Evolutionary conservation across 2,113 vertebrate genomes (phyloP).

Genomic region (Scomber japonicus): DNA sequence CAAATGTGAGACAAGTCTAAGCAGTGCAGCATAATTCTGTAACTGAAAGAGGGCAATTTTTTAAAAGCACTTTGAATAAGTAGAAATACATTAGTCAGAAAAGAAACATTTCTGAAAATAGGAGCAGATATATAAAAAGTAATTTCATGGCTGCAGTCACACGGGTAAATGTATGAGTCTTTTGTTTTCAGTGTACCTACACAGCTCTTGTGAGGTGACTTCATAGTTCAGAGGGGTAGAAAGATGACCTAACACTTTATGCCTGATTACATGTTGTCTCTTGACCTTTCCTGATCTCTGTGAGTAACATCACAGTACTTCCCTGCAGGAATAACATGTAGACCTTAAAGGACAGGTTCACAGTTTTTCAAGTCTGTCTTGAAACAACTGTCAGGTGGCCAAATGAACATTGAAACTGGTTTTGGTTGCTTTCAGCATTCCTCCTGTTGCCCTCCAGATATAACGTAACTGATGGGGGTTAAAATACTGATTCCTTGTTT

Average conservation of each 20-base stretch:
- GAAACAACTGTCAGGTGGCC: too few species aligned
- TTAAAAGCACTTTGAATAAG: conserved; percentile 32
- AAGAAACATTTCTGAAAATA: conserved; percentile 12
- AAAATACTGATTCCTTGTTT: too few species aligned
- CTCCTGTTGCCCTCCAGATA: too few species aligned
- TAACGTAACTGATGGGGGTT: too few species aligned
- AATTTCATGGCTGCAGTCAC: conserved; percentile 18
- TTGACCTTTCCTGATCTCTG: conserved; percentile 25
- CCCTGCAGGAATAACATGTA: conserved; percentile 16
- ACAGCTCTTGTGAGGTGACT: conserved; percentile 26
- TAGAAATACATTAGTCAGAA: conserved; percentile 29
- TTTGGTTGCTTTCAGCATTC: too few species aligned
- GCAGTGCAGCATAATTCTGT: background rate
- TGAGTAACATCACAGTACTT: background rate
- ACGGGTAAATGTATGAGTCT: background rate
- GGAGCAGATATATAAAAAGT: background rate
- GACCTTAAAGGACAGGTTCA: background rate
- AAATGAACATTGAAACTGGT: too few species aligned
- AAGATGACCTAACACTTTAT: conserved; percentile 39
- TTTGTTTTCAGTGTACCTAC: conserved; percentile 1
- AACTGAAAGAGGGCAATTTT: background rate
- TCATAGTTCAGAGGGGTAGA: conserved; percentile 43
- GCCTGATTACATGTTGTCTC: conserved; percentile 37
- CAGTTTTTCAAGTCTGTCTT: too few species aligned
- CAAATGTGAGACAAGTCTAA: conserved; percentile 17